A percentile compares a stretch with the other conserved stretches of the same genome.
phyloP scores from a whole-genome alignment of 2,113 vertebrate genomes.

The Ciconia stormi region DNA sequence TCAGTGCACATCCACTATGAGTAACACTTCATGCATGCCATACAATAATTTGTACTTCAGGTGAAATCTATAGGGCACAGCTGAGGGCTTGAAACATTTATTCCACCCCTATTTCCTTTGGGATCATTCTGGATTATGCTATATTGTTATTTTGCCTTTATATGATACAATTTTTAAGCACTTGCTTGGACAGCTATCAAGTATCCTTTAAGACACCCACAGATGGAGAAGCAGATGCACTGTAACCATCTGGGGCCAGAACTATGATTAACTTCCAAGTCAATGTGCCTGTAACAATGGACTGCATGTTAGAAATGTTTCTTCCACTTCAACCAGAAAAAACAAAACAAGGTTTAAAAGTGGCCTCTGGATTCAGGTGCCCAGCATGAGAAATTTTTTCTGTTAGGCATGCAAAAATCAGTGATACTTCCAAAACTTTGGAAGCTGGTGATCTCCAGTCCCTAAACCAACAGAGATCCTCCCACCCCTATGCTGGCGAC shows the following conservation, averaged over 20 bases:
- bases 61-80: background rate
- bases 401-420: background rate
- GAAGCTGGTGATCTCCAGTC: background rate
- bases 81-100: background rate
- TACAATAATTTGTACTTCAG: background rate
- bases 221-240: slow-evolving; percentile 26
- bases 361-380: background rate
- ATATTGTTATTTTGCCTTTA: background rate
- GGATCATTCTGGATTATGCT: background rate
- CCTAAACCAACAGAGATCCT: background rate
- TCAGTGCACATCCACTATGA: background rate
- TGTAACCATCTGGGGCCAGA: slow-evolving; percentile 28
- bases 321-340: background rate
- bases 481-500: background rate
- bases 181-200: slow-evolving; percentile 34
- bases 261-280: slow-evolving; percentile 39
- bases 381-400: background rate
- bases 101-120: background rate
- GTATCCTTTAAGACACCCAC: slow-evolving; percentile 34
- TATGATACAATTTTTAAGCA: background rate
- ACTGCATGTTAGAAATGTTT: background rate
- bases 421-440: background rate
- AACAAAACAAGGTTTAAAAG: background rate
- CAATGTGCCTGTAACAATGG: background rate
- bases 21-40: background rate